Evolutionary conservation across 2,888 invertebrate genomes (phyloP), one percentile per base, ranked within the genome.

Genomic region (Tetranychus truncatus): DNA sequence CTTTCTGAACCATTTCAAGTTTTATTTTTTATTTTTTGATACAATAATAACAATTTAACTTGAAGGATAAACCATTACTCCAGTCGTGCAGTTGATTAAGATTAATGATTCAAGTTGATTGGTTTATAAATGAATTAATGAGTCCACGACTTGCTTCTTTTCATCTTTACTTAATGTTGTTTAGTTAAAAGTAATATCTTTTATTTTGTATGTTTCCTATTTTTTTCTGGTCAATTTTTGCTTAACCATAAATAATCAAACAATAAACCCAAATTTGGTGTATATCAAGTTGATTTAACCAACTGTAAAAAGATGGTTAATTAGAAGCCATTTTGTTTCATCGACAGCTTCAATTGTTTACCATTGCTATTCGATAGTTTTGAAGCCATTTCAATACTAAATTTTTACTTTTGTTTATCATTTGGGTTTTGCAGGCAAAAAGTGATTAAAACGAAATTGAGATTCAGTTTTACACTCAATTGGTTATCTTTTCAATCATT

Each of bases 21-120:
- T 55, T 34, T 34, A 34, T 34, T 34, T 34, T 34, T 34, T 34
- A 34, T 34, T 34, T 34, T 34, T 15, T 55, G 55, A 55, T 55
- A 55, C 55, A 55, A 55, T 55, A 55, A 55, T 55, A 55, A 55
- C 55, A 55, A 55, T 55, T 55, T 55, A 55, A 55, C 55, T 55
- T 55, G 55, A 55, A 55, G 55, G 55, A 55, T 55, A 55, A 55
- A 55, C 55, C 55, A 55, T 55, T 55, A 55, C 55, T 55, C 55
- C 55, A 55, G 55, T 55, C 55, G 55, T 55, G 55, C 55, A 55
- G 55, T 55, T 55, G 55, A 55, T 55, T 55, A 55, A 55, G 55
- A 55, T 55, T 55, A 55, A 55, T 55, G 55, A 55, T 55, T 15
- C 15, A 55, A 55, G 11, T 55, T 55, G 55, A 55, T 55, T 55